Base-by-base conservation (phyloP, 2,888 invertebrate genomes). In the Hyposoter dolosus region DNA sequence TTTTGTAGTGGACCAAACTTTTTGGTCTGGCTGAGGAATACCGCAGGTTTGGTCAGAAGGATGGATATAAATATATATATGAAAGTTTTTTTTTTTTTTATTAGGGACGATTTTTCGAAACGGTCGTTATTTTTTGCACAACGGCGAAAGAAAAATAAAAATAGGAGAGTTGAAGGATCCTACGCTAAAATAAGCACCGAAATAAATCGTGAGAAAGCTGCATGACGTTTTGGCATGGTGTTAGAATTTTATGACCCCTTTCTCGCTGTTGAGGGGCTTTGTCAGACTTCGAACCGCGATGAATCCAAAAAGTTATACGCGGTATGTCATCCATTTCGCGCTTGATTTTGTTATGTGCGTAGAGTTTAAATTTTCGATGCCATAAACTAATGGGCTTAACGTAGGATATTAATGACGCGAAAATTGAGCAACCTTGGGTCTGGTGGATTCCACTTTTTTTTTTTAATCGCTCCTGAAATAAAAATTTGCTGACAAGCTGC, bases 151-250 rank as follows among this genome's bases (percentile, higher is more conserved):
- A n/a, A 72, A 63, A 50, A 74, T 47, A 74, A 50, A 76, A 69
- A 76, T 65, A 71, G n/a, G 45, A 60, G 47, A 82, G 76, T 65
- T 66, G 12, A 68, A 66, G 72, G 81, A 63, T 65, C 43, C 71
- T 71, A 63, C 23, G 65, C 71, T 63, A 68, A 77, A 75, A 72
- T 83, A 84, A 87, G 82, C 77, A 85, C 80, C 84, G 85, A 88
- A 90, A 91, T 91, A 91, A 91, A 91, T 91, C 89, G 89, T 89
- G 88, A 83, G 90, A 91, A 88, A 89, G 87, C 78, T 66, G 77
- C 60, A 82, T 53, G 82, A 78, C 76, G 78, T 82, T 80, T 72
- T 72, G 63, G 63, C 72, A 50, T 66, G 85, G 83, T 60, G 82
- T 85, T 85, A 82, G 84, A 85, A 87, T 88, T 87, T 88, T 88